Evolutionary conservation across 2,888 invertebrate species (phyloP), one percentile per base, ranked within the genome.

Genomic region (Marasmarcha lunaedactyla): DNA sequence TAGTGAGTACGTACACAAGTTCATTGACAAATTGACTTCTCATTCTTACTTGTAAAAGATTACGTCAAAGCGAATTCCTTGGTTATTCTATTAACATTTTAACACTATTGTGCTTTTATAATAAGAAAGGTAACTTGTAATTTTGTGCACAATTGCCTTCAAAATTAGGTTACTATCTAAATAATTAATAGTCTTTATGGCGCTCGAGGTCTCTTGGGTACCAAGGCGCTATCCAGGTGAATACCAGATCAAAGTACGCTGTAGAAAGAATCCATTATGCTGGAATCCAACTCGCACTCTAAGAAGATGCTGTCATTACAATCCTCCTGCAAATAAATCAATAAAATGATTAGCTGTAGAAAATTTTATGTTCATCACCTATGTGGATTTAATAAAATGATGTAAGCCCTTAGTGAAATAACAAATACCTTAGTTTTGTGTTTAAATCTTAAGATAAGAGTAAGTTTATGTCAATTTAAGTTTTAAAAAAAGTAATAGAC

Each of bases 231-330:
- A n/a, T 30, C 11, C 10, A 3, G 30, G 4, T 7, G n/a, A 7
- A n/a, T 30, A 30, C n/a, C n/a, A n/a, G n/a, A 30, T 30, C 71
- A 83, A 71, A 78, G 73, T 51, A 70, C 77, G 52, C 78, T 68
- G 62, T 81, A 81, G 56, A 81, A 70, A 39, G 78, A 71, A 48
- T 81, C 81, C 78, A 83, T 77, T 49, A 81, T 56, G 53, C 63
- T 76, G 35, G 78, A 55, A 51, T 79, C 81, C 62, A 81, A 63
- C 52, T 79, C 79, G 50, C 76, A 77, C 63, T 79, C 81, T 55
- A 81, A 53, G 56, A 79, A 81, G 53, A 81, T 73, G 68, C 63
- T 76, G 52, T 81, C 81, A 55, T 62, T 71, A 61, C 73, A 73
- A 55, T 78, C 79, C 53, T 79, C 79, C 81, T 83, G 68, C 41